phyloP scores from a whole-genome alignment of 2,888 invertebrate species.

The Helleia helle region DNA sequence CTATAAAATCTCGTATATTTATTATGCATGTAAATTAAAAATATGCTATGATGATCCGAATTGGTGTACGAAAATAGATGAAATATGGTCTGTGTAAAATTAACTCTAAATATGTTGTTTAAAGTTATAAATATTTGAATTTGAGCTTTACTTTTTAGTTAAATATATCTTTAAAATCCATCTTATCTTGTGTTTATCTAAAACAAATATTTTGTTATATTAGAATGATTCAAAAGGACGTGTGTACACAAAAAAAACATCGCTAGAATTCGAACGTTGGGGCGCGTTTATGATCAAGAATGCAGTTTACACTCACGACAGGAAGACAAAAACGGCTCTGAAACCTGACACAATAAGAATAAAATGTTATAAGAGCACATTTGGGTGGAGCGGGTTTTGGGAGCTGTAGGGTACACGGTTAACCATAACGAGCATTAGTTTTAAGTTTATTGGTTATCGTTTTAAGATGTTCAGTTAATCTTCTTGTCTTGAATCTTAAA shows the following conservation, averaged over 20 bases:
- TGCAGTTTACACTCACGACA: slow-evolving; percentile 7
- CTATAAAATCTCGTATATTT: neutral
- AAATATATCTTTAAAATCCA: no score
- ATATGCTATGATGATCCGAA: no score
- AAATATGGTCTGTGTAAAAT: no score
- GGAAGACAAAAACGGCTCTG: slow-evolving; percentile 18
- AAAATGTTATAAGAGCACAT: slow-evolving; percentile 20
- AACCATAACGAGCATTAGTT: neutral
- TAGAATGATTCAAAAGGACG: neutral
- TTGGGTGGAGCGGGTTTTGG: slow-evolving; percentile 16
- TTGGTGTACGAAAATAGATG: no score
- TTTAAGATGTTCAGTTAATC: no score
- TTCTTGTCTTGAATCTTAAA: no score
- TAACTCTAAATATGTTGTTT: no score
- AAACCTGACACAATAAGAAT: slow-evolving; percentile 22
- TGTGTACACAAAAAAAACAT: neutral
- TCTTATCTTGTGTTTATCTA: neutral
- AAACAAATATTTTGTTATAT: neutral
- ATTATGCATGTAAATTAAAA: no score
- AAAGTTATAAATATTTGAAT: no score
- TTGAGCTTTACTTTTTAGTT: no score
- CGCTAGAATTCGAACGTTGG: neutral
- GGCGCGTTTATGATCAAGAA: slow-evolving; percentile 5
- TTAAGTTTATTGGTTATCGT: no score
- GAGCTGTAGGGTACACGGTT: neutral